Evolutionary conservation across 2,113 vertebrate genomes (phyloP).

Genomic region (Morone saxatilis): DNA sequence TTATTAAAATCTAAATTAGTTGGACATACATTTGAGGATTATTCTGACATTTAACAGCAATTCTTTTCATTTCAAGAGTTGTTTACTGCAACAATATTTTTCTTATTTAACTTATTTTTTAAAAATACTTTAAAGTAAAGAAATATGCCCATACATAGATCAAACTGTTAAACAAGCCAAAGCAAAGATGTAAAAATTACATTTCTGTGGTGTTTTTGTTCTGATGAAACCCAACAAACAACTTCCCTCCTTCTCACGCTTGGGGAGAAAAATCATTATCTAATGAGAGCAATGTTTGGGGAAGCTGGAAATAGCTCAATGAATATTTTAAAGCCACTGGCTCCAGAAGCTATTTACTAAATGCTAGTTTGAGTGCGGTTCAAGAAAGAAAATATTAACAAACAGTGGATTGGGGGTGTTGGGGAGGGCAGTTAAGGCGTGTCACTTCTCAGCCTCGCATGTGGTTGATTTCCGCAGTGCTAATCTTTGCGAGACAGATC

Average conservation of each 20-base stretch:
- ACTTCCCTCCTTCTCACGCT: slow-evolving; percentile 23
- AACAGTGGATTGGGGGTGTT: background rate
- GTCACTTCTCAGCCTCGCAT: slow-evolving; percentile 54
- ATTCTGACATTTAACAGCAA: too few relatives aligned
- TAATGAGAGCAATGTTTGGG: slow-evolving; percentile 72
- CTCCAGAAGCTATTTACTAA: slow-evolving; percentile 63
- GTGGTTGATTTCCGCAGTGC: slow-evolving; percentile 55
- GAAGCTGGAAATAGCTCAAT: slow-evolving; percentile 67
- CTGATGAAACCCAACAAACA: slow-evolving; percentile 48
- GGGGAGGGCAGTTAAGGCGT: slow-evolving; percentile 3
- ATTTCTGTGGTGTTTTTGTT: slow-evolving; percentile 30
- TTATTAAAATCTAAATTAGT: background rate
- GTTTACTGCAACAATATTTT: too few relatives aligned
- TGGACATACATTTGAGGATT: too few relatives aligned
- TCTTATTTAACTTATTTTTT: too few relatives aligned
- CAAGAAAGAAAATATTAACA: slow-evolving; percentile 30
- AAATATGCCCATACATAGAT: background rate
- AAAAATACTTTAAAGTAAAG: background rate
- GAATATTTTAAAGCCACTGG: slow-evolving; percentile 72
- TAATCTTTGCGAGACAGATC: slow-evolving; percentile 78
- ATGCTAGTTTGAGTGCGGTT: slow-evolving; percentile 28
- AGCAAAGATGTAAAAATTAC: slow-evolving; percentile 18
- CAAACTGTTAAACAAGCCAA: background rate
- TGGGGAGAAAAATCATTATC: slow-evolving; percentile 60
- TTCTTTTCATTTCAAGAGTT: too few relatives aligned